Conservation (phyloP, 1,140 invertebrate species). For the Brachionus angularis region DNA sequence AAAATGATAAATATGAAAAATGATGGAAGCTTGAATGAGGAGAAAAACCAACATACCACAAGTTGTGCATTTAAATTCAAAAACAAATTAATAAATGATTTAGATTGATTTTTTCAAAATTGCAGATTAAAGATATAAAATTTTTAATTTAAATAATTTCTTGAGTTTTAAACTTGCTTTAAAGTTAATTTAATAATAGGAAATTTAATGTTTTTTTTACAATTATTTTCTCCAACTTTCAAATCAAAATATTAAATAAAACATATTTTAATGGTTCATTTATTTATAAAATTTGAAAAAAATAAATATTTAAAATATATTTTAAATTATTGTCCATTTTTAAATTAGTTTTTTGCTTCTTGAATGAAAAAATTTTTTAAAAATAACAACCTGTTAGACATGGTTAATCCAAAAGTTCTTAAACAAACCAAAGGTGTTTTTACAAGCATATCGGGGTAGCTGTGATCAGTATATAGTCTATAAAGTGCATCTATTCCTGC, state of each 20-base stretch:
- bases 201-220: too few relatives aligned
- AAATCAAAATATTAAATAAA: too few relatives aligned
- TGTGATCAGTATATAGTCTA: conserved; percentile 72
- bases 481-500: conserved; percentile 79
- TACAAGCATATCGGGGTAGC: conserved; percentile 47
- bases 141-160: too few relatives aligned
- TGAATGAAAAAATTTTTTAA: conserved; percentile 15
- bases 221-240: too few relatives aligned
- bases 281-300: too few relatives aligned
- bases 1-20: conserved; percentile 2
- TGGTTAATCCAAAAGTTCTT: conserved; percentile 71
- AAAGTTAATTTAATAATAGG: too few relatives aligned
- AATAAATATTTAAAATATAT: too few relatives aligned
- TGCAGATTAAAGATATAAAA: background rate
- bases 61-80: conserved; percentile 22
- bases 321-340: background rate
- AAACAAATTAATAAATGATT: conserved; percentile 13
- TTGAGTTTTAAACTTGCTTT: too few relatives aligned
- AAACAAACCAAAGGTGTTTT: conserved; percentile 71
- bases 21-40: background rate
- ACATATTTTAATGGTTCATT: too few relatives aligned
- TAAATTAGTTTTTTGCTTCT: conserved; percentile 9
- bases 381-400: conserved; percentile 10
- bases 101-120: conserved; percentile 5
- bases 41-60: background rate